A percentile compares a stretch with the other conserved stretches of the same genome.
phyloP scores from a whole-genome alignment of 2,113 vertebrate species.

The Mustela nigripes region DNA sequence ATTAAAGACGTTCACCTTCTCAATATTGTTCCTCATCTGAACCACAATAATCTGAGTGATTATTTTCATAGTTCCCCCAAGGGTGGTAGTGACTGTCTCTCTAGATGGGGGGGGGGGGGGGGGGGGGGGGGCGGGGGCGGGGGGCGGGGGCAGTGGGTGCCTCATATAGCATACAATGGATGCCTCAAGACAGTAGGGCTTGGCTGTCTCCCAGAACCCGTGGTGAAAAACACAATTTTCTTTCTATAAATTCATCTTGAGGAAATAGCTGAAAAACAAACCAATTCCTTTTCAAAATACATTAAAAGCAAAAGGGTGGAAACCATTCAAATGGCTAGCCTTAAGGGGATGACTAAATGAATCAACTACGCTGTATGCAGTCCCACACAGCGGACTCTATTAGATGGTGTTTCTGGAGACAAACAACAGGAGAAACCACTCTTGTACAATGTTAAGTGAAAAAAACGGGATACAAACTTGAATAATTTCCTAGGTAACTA shows the following conservation, averaged over 20 bases:
- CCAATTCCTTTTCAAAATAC: slow-evolving; percentile 29
- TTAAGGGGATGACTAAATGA: background rate
- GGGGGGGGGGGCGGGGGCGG: too few species aligned
- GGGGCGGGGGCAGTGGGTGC: accelerated
- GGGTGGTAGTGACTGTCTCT: background rate
- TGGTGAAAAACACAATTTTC: slow-evolving; percentile 7
- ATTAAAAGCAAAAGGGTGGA: background rate
- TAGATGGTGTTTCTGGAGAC: background rate
- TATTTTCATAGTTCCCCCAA: background rate
- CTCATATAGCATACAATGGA: background rate
- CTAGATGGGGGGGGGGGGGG: background rate
- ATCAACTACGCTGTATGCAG: background rate
- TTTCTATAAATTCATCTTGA: slow-evolving; percentile 34
- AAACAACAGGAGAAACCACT: background rate
- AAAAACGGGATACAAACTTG: background rate
- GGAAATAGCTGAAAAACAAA: slow-evolving; percentile 25
- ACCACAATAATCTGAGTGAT: background rate
- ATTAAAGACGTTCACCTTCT: slow-evolving; percentile 55
- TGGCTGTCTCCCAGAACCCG: background rate
- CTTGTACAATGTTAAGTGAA: background rate
- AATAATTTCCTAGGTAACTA: background rate
- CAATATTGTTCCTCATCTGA: background rate
- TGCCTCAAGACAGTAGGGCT: background rate
- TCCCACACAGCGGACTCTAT: background rate
- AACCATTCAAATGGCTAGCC: background rate